Conservation (phyloP, 2,888 invertebrate species). For the Hermaeophaga mercurialis region DNA sequence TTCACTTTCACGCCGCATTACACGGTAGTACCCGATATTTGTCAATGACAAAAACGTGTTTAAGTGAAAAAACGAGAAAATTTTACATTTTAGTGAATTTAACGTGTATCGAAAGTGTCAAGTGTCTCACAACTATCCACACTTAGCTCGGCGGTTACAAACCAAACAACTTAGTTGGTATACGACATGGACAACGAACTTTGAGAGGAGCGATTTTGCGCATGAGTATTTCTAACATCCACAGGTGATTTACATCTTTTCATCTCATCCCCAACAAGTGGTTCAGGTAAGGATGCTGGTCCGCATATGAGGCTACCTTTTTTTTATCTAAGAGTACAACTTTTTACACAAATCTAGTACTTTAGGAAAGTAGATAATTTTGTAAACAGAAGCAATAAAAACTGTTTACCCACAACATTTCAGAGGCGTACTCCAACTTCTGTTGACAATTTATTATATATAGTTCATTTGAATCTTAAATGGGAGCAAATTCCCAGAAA, state of each 20-base stretch:
- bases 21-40: conserved; percentile 23
- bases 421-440: not conserved
- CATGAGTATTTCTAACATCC: conserved; percentile 38
- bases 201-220: conserved; percentile 35
- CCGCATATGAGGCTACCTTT: not conserved
- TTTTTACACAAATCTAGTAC: not conserved
- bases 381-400: not conserved
- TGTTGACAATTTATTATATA: too few species aligned
- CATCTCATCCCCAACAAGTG: conserved; percentile 30
- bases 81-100: conserved; percentile 30
- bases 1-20: conserved; percentile 24
- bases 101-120: conserved; percentile 31
- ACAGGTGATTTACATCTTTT: conserved; percentile 43
- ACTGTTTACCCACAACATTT: not conserved
- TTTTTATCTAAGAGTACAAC: too few species aligned
- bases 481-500: too few species aligned
- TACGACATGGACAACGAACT: conserved; percentile 35
- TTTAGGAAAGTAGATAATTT: not conserved
- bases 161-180: conserved; percentile 18
- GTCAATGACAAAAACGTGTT: conserved; percentile 22
- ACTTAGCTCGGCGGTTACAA: conserved; percentile 26
- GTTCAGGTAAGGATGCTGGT: conserved; percentile 31
- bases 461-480: too few species aligned
- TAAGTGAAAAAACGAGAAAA: conserved; percentile 24
- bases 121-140: conserved; percentile 32